These are phyloP conservation scores for Incurvaria masculella DNA, from an alignment of 2,888 invertebrate genomes.

Conservation along the genomic window DNA sequence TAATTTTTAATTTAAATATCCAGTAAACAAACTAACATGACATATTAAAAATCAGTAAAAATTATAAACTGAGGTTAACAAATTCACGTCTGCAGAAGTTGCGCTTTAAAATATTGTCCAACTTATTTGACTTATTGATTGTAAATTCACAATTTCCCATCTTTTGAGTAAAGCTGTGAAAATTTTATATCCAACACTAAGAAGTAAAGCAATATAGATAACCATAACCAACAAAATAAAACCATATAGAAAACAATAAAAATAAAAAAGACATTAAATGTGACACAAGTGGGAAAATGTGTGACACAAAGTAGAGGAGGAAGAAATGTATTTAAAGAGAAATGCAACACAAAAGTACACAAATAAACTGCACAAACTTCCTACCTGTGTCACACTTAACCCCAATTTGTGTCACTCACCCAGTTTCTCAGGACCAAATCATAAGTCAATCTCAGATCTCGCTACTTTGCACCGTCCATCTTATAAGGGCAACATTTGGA, in stretches of 20 bases:
- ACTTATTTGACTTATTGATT: too few species aligned
- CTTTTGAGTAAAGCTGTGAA: too few species aligned
- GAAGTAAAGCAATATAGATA: constrained; percentile 4
- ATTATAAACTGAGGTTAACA: too few species aligned
- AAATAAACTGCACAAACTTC: constrained; percentile 24
- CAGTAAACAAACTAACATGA: too few species aligned
- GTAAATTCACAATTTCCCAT: too few species aligned
- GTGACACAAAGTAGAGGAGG: constrained; percentile 36
- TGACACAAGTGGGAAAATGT: constrained; percentile 57
- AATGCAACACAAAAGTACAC: constrained; percentile 12
- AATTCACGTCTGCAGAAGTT: too few species aligned
- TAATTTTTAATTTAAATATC: too few species aligned
- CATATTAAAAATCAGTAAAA: background rate
- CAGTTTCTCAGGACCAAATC: background rate
- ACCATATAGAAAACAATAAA: constrained; percentile 9
- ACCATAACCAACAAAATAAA: constrained; percentile 13
- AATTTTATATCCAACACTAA: background rate
- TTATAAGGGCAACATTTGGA: constrained; percentile 2
- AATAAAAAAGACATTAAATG: constrained; percentile 25
- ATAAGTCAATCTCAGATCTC: background rate
- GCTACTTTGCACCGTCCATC: background rate
- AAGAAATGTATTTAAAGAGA: constrained; percentile 14
- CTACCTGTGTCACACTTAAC: constrained; percentile 54
- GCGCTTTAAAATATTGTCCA: too few species aligned
- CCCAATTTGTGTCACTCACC: constrained; percentile 58